Conservation (phyloP, 2,888 invertebrate genomes). For the Auanema freiburgensis region DNA sequence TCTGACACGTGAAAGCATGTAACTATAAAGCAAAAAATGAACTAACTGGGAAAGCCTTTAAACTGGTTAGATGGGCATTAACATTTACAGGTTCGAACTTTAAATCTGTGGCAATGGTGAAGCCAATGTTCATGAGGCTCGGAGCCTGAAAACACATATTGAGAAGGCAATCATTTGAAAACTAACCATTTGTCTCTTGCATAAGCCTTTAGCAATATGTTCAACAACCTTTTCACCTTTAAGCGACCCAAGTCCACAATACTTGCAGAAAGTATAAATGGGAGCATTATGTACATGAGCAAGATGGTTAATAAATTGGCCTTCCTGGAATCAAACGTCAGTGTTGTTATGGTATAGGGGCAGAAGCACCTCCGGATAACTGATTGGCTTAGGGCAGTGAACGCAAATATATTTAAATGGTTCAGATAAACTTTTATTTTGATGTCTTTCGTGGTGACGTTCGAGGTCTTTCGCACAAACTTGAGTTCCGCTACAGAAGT, state of each 20-base stretch:
- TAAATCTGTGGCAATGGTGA: not conserved
- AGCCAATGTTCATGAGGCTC: not conserved
- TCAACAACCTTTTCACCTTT: not conserved
- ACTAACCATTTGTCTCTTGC: not conserved
- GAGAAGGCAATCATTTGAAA: no score
- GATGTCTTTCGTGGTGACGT: not conserved
- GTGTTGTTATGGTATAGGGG: no score
- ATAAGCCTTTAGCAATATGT: not conserved
- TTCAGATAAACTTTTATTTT: no score
- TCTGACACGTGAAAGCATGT: no score
- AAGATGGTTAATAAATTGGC: not conserved
- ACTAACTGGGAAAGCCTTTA: no score
- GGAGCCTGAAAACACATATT: not conserved
- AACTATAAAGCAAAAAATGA: no score
- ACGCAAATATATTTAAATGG: no score
- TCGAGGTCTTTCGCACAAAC: not conserved
- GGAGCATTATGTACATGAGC: not conserved
- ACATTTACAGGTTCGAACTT: conserved; percentile 1
- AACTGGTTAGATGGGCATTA: not conserved
- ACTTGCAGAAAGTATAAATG: not conserved
- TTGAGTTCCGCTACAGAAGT: conserved; percentile 3
- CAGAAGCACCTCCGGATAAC: no score
- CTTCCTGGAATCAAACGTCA: conserved; percentile 4
- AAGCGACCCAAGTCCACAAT: not conserved
- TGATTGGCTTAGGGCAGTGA: no score